These are phyloP conservation scores for Catagonus wagneri DNA, from an alignment of 2,113 vertebrate genomes.

Conservation along the genomic window DNA sequence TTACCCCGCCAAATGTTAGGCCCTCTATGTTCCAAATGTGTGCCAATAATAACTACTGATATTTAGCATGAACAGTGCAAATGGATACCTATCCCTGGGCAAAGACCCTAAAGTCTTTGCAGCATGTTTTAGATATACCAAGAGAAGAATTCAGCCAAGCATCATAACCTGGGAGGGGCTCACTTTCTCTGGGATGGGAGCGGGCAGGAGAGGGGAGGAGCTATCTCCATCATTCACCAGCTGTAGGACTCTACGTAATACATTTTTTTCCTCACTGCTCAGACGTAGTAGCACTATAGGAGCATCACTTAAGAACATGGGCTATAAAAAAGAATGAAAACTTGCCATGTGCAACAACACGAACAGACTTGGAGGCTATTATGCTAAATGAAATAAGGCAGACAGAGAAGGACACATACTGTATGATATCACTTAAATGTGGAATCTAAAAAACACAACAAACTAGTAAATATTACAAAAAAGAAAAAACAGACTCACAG, in stretches of 20 bases:
- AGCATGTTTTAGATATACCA: neutral
- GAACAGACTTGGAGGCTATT: too few relatives aligned
- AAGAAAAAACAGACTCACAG: too few relatives aligned
- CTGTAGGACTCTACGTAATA: accelerated
- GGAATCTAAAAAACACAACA: too few relatives aligned
- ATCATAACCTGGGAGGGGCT: neutral
- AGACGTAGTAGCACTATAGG: accelerated
- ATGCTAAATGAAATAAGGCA: too few relatives aligned
- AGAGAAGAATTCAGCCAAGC: neutral
- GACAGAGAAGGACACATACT: too few relatives aligned
- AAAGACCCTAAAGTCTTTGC: neutral
- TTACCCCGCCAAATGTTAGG: neutral
- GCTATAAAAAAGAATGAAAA: neutral
- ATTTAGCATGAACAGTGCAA: neutral
- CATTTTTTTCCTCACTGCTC: neutral
- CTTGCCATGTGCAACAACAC: too few relatives aligned
- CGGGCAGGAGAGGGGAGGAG: too few relatives aligned
- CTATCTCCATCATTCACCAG: neutral
- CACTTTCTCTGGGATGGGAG: neutral
- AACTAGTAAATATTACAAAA: too few relatives aligned
- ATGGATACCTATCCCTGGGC: neutral
- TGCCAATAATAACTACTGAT: neutral
- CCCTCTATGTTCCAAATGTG: neutral
- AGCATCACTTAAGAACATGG: neutral
- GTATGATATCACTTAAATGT: too few relatives aligned